Base-by-base conservation (phyloP, 2,888 invertebrate genomes). In the Elegia similella region DNA sequence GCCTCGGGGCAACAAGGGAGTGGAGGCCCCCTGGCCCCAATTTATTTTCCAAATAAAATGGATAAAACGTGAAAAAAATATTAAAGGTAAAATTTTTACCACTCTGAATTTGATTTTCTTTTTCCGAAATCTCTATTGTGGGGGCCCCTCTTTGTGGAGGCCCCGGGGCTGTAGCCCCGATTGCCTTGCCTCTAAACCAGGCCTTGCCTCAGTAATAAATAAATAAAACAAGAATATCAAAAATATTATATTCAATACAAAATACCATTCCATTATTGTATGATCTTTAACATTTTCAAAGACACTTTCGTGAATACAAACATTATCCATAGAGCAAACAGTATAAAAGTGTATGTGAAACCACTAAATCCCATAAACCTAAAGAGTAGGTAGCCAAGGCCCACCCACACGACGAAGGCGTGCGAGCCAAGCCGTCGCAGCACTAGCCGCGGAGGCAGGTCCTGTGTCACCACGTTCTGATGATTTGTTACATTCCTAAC, bases 381-480 rank as follows among this genome's bases (percentile, higher is more conserved):
- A 42, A 92, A 87, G 2, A 93, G 43, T 7, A 93, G 63, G 54
- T 91, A 90, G 2, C 94, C 93, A 0, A 94, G 56, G 3, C 80
- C 73, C 32, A 94, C 68, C 83, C 93, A 93, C 1, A 89, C 70
- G 30, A 95, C 74, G 56, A 93, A 93, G 42, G 91, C 88, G 65
- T 95, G 93, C 53, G 93, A 94, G 6, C 95, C 96, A 13, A 95
- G 86, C 52, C 92, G 84, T 43, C 97, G 92, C 50, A 96, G 80
- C 50, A 95, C 95, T 7, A 96, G 68, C 52, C 96, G 85, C 0
- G 96, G 93, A 0, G 95, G 95, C 47, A 96, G 81, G 23, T 92
- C 86, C 60, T 90, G 88, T 47, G 92, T 87, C 10, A 92, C 87
- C 10, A 94, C 82, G 13, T 89, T 92, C 34, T 94, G 93, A 61